Percentiles rank a stretch among this genome's conserved stretches.
Evolutionary conservation across 2,797 vertebrate species (phyloP).

Genomic region (Ceyx erithaca): DNA sequence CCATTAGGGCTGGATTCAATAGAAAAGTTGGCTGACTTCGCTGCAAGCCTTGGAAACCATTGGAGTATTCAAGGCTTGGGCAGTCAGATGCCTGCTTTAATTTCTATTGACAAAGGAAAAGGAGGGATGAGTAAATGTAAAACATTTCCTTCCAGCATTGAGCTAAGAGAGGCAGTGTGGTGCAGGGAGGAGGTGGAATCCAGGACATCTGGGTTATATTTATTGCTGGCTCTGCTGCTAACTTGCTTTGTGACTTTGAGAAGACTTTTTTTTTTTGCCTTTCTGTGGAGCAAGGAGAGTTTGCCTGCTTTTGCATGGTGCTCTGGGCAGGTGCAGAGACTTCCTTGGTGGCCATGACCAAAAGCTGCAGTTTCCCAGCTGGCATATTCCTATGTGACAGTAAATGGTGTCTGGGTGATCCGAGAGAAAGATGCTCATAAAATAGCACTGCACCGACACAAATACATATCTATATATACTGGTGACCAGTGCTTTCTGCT

Average conservation of each 20-base stretch:
- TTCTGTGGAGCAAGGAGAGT: not conserved
- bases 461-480: accelerated
- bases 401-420: not conserved
- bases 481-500: not conserved
- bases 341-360: not conserved
- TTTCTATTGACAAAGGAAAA: conserved; percentile 69
- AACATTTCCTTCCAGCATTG: conserved; percentile 63
- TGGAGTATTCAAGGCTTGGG: conserved; percentile 28
- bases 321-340: not conserved
- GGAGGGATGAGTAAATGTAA: conserved; percentile 66
- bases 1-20: conserved; percentile 60
- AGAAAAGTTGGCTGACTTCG: conserved; percentile 54
- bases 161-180: conserved; percentile 55
- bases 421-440: not conserved
- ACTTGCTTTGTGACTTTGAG: conserved; percentile 16
- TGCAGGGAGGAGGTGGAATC: conserved; percentile 39
- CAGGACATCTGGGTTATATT: conserved; percentile 58
- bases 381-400: accelerated
- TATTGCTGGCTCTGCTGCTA: conserved; percentile 29
- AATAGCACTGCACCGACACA: not conserved
- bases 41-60: conserved; percentile 54
- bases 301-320: not conserved
- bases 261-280: not conserved
- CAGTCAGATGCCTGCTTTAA: conserved; percentile 65
- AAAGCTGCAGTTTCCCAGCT: not conserved